phyloP scores from a whole-genome alignment of 2,113 vertebrate genomes.

The Phyllopteryx taeniolatus region DNA sequence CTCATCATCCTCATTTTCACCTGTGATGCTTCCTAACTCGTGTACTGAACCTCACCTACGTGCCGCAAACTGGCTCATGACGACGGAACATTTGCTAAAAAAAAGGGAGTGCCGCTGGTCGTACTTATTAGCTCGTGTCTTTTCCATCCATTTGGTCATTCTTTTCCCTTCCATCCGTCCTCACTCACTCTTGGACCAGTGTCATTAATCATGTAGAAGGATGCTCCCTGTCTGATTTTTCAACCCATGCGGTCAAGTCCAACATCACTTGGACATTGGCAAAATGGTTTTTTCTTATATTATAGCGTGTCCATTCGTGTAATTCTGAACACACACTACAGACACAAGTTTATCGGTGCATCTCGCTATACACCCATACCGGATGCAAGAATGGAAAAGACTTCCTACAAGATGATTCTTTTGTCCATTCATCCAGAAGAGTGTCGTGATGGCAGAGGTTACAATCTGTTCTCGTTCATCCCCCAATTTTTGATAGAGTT shows the following conservation, averaged over 20 bases:
- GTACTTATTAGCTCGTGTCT: constrained; percentile 35
- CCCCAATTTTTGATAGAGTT: too few relatives aligned
- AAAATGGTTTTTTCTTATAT: not conserved
- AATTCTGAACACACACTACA: not conserved
- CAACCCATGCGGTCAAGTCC: not conserved
- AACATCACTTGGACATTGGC: not conserved
- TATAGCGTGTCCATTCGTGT: not conserved
- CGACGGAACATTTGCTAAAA: constrained; percentile 1
- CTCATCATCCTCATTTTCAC: not conserved
- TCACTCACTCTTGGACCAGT: not conserved
- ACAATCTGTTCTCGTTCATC: too few relatives aligned
- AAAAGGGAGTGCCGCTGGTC: constrained; percentile 30
- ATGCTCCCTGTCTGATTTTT: not conserved
- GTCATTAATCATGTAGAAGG: not conserved
- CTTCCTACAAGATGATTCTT: too few relatives aligned
- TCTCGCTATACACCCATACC: too few relatives aligned
- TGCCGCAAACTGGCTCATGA: not conserved
- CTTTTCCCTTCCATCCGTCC: constrained; percentile 1
- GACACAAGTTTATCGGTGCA: too few relatives aligned
- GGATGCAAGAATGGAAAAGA: too few relatives aligned
- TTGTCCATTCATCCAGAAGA: too few relatives aligned
- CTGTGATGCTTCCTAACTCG: not conserved
- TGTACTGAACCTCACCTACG: not conserved
- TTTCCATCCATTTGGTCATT: constrained; percentile 40
- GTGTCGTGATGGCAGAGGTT: too few relatives aligned